Evolutionary conservation across 2,113 vertebrate genomes (phyloP), one percentile per base, ranked within the genome.

Genomic region (Thalassoma bifasciatum): DNA sequence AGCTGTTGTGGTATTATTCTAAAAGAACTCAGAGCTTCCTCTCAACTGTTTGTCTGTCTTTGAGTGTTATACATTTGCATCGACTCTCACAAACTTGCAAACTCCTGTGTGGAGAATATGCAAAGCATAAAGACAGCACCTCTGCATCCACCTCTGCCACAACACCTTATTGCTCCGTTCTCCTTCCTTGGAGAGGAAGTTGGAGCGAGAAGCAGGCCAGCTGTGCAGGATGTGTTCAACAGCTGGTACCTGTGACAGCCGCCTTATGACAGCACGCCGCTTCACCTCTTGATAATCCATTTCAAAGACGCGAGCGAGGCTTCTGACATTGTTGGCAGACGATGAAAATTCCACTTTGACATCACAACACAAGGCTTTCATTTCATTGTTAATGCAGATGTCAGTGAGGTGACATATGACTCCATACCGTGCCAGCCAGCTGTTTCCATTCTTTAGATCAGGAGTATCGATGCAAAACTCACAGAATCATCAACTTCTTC

Each of bases 181-280:
- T 59, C 66, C 56, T 61, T 63, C 73, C 58, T 50, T 50, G 36
- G 53, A 80, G 57, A 62, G 62, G 75, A 82, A 71, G 73, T 47
- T 71, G 81, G 75, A 79, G 78, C 30, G 36, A 73, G 46, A 65
- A 85, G 74, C 23, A 3, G 38, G 57, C 83, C 86, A 88, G 86
- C 76, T 90, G 88, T 81, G 76, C 72, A 56, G 59, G 67, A 77
- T 72, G 72, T 64, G 13, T 72, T 44, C 61, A 79, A 68, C 88
- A 87, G 75, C 85, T 87, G 81, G 87, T 64, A 53, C 21, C 62
- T 68, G 61, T 68, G 77, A 84, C 80, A 85, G 21, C 44, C 64
- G 63, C 72, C 85, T 68, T 67, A 72, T 63, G 72, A 84, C 66
- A 77, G 77, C 56, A 50, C 38, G 76, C 30, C 40, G 13, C 14